Evolutionary conservation across 2,888 invertebrate genomes (phyloP), one percentile per base, ranked within the genome.

Genomic region (Zonitis immaculata): DNA sequence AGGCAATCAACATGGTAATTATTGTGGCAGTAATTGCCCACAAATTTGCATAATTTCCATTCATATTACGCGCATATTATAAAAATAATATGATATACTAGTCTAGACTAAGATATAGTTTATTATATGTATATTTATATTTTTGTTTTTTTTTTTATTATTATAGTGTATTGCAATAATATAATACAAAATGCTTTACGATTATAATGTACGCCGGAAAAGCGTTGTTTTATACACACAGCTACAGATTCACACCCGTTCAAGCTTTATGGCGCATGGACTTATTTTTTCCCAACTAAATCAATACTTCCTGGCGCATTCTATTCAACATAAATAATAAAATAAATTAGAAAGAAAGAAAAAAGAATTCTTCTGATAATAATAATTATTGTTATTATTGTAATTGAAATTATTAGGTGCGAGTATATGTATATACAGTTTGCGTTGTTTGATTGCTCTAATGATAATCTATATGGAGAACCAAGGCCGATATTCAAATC

Each of bases 261-360:
- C 62, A 66, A 71, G 70, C 67, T 74, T 74, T 73, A 69, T 66
- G 71, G 73, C 73, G 73, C 73, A 74, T 72, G 73, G 71, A 74
- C 74, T 73, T 73, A 74, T 76, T 75, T 73, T 73, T 73, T 72
- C 68, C 57, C 66, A 65, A 67, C 65, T 65, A 70, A 74, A 74
- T 74, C 74, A 73, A 74, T 74, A 74, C 72, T 65, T 59, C 58
- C 64, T 58, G 58, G 57, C 56, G 58, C 60, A 56, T 59, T 56
- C 58, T 45, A 54, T 58, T 59, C n/a, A n/a, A 56, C 61, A 61
- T 18, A 35, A 35, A 35, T 25, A 61, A 57, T 61, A 63, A 61
- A 57, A 61, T 25, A 25, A 25, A n/a, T 9, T 3, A 28, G 11
- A 28, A 28, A 26, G 8, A 30, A 6, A 30, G 6, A 5, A n/a